Conservation (phyloP, 2,888 invertebrate species). For the Melinaea menophilus region DNA sequence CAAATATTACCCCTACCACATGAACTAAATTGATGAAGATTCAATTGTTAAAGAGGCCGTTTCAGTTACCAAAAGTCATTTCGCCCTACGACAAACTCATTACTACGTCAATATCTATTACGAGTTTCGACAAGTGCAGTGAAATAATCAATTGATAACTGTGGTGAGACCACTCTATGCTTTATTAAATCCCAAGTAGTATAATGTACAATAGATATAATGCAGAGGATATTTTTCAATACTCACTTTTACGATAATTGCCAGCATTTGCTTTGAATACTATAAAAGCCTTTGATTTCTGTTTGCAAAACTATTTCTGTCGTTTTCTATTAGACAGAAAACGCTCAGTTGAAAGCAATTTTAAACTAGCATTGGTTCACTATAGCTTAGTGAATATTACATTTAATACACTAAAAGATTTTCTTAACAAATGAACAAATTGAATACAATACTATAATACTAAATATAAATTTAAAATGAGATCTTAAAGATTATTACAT, state of each 20-base stretch:
- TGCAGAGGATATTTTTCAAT: conserved; percentile 43
- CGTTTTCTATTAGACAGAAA: conserved; percentile 26
- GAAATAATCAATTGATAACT: conserved; percentile 17
- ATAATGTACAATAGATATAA: conserved; percentile 40
- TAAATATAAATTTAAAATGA: no score
- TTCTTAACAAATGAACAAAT: no score
- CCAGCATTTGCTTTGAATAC: conserved; percentile 36
- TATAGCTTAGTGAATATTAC: no score
- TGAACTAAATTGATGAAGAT: conserved; percentile 8
- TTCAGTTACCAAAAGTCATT: conserved; percentile 20
- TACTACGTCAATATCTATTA: conserved; percentile 21
- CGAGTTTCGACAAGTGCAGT: conserved; percentile 22
- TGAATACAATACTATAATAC: no score
- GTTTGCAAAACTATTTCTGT: conserved; percentile 36
- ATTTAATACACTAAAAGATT: no score
- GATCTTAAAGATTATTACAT: no score
- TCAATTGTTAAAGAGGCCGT: conserved; percentile 15
- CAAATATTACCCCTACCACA: neutral
- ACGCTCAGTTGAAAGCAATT: conserved; percentile 7
- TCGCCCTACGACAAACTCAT: conserved; percentile 19
- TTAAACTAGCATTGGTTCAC: no score
- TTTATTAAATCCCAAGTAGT: conserved; percentile 20
- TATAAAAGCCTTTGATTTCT: conserved; percentile 34
- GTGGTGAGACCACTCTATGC: conserved; percentile 31
- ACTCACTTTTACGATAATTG: conserved; percentile 57